Evolutionary conservation across 2,797 vertebrate species (phyloP).

Genomic region (Acrocephalus scirpaceus): DNA sequence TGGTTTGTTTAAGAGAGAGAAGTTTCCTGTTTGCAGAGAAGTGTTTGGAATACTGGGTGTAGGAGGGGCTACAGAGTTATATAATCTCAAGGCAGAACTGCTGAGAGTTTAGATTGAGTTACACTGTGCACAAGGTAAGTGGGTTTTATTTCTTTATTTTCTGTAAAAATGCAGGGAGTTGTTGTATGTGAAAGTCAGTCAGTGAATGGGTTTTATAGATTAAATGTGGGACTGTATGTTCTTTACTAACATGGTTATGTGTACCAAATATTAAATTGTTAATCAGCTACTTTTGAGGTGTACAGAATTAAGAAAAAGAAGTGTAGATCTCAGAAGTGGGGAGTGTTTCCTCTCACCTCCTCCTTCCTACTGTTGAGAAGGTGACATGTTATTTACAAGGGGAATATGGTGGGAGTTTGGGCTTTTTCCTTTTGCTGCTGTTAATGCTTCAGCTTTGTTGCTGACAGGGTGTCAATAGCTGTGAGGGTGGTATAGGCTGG

Average conservation of each 20-base stretch:
- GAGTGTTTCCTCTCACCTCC: background rate
- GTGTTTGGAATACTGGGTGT: background rate
- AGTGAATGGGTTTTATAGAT: background rate
- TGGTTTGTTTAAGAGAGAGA: background rate
- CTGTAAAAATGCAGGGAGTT: background rate
- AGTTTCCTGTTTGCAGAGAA: background rate
- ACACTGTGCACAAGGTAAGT: background rate
- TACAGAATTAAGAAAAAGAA: background rate
- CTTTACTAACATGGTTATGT: background rate
- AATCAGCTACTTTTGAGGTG: background rate
- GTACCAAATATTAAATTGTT: background rate
- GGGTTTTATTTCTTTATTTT: background rate
- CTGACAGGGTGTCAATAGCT: background rate
- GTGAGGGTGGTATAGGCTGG: background rate
- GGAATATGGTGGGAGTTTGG: background rate
- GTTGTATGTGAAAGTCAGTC: background rate
- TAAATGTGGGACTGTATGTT: background rate
- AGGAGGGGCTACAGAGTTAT: background rate
- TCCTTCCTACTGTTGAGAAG: background rate
- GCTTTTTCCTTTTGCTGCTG: background rate
- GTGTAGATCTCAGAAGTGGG: background rate
- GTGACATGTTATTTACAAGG: background rate
- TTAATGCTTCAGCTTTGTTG: background rate
- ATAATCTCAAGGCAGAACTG: background rate
- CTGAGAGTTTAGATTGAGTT: background rate